These are phyloP conservation scores for Colletes collaris DNA, from an alignment of 2,888 invertebrate genomes.

Conservation along the genomic window DNA sequence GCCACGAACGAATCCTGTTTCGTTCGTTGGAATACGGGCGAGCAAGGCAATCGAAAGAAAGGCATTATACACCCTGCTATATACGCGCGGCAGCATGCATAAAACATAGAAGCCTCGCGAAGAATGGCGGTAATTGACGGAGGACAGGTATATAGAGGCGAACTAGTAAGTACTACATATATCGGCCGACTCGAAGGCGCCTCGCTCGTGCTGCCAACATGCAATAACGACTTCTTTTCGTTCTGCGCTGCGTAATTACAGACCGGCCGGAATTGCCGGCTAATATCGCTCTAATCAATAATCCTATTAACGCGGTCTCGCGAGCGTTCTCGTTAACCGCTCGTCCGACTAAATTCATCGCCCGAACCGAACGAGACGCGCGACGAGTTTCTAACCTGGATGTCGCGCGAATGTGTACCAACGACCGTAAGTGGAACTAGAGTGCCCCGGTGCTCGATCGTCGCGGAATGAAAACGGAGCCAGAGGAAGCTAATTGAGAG, in stretches of 20 bases:
- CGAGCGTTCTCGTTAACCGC: slow-evolving; percentile 70
- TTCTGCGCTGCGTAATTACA: slow-evolving; percentile 73
- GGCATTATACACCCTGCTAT: not conserved
- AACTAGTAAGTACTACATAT: slow-evolving; percentile 28
- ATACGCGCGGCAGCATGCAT: slow-evolving; percentile 54
- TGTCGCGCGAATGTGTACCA: not conserved
- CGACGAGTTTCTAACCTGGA: too few species aligned
- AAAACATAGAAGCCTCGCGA: slow-evolving; percentile 53
- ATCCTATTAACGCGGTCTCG: slow-evolving; percentile 71
- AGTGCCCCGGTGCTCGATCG: not conserved
- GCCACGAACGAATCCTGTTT: not conserved
- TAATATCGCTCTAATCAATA: slow-evolving; percentile 72
- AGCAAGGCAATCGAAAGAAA: not conserved
- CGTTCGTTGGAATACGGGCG: not conserved
- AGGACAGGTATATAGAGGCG: slow-evolving; percentile 35
- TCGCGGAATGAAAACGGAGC: slow-evolving; percentile 26
- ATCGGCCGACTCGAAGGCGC: slow-evolving; percentile 73
- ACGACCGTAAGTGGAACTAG: slow-evolving; percentile 3
- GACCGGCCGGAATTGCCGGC: slow-evolving; percentile 49
- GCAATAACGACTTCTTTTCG: slow-evolving; percentile 72
- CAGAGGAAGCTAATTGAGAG: slow-evolving; percentile 76
- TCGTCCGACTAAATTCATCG: slow-evolving; percentile 50
- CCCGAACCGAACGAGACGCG: too few species aligned
- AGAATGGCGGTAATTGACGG: slow-evolving; percentile 69
- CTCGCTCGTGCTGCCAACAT: slow-evolving; percentile 49